Percentiles rank a stretch among this genome's conserved stretches.
Conservation (phyloP, 2,888 invertebrate species). For the Phragmatobia fuliginosa region DNA sequence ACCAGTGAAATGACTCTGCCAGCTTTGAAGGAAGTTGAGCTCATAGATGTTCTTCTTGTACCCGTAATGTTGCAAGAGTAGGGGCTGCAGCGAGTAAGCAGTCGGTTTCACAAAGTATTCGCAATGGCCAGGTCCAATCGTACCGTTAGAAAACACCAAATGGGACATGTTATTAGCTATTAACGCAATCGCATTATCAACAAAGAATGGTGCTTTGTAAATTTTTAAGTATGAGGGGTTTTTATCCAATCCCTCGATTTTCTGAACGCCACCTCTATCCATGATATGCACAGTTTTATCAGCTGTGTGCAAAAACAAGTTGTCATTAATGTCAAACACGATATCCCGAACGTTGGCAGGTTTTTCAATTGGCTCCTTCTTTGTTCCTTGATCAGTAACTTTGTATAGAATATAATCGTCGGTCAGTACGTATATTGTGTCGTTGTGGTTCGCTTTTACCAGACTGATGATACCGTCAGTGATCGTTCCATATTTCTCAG, state of each 20-base stretch:
- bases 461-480: neutral
- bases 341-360: neutral
- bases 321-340: neutral
- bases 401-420: neutral
- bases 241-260: neutral
- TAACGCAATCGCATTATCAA: neutral
- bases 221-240: neutral
- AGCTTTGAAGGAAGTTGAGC: neutral
- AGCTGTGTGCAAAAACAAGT: neutral
- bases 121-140: neutral
- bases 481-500: neutral
- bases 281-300: neutral
- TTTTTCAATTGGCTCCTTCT: neutral
- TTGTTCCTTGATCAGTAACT: neutral
- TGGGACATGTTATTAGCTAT: constrained; percentile 1
- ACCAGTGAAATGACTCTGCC: neutral
- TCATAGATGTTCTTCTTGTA: constrained; percentile 1
- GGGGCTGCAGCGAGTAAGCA: neutral
- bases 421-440: neutral
- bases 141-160: neutral
- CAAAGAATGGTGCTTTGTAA: neutral
- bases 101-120: constrained; percentile 1
- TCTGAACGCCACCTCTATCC: constrained; percentile 3
- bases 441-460: neutral
- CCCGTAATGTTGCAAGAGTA: neutral